phyloP scores from a whole-genome alignment of 2,888 invertebrate genomes.

The Pristionchus mayeri region DNA sequence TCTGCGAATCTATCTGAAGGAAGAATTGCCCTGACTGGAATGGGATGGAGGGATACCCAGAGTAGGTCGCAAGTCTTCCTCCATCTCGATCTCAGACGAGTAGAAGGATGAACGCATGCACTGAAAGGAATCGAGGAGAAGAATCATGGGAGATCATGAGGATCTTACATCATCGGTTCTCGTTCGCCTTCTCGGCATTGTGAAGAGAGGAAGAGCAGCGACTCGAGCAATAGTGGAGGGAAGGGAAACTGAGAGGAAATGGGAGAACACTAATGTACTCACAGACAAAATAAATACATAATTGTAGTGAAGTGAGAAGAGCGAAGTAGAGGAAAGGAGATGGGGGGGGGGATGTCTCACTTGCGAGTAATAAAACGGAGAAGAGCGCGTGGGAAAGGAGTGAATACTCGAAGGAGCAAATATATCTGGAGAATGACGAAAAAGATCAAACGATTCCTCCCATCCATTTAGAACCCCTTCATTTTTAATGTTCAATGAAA shows the following conservation, averaged over 20 bases:
- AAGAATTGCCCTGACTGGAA: background rate
- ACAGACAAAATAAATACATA: background rate
- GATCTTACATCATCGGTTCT: conserved; percentile 4
- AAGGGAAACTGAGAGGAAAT: background rate
- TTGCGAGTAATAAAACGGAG: background rate
- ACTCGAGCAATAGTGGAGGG: conserved; percentile 18
- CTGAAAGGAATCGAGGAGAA: background rate
- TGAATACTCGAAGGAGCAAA: background rate
- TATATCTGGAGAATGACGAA: background rate
- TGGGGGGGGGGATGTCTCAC: background rate
- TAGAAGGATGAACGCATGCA: conserved; percentile 20
- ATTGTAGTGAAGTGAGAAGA: background rate
- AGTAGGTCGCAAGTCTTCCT: conserved; percentile 39
- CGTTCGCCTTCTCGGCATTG: conserved; percentile 40
- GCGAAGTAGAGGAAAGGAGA: background rate
- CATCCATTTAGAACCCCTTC: no score
- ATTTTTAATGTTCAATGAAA: no score
- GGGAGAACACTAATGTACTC: background rate
- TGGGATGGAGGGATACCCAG: background rate
- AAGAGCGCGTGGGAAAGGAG: background rate
- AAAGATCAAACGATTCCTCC: no score
- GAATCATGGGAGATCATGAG: background rate
- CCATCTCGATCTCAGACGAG: conserved; percentile 37
- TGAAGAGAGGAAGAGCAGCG: background rate
- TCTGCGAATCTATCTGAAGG: conserved; percentile 63